A percentile compares a stretch with the other conserved stretches of the same genome.
Evolutionary conservation across 2,888 invertebrate genomes (phyloP).

Genomic region (Criorhina ranunculi): DNA sequence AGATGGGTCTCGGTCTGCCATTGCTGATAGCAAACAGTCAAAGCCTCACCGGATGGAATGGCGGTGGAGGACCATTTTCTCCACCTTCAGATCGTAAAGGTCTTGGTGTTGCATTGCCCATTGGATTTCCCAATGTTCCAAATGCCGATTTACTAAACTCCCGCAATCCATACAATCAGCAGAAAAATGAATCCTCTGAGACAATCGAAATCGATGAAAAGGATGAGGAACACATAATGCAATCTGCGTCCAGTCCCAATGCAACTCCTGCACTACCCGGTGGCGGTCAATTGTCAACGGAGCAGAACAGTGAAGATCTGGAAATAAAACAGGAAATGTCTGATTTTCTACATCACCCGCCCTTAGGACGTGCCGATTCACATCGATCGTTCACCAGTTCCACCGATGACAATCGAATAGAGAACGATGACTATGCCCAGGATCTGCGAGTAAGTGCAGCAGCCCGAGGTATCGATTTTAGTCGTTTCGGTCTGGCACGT

Average conservation of each 20-base stretch:
- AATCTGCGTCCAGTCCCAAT: constrained; percentile 77
- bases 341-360: constrained; percentile 82
- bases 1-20: constrained; percentile 83
- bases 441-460: constrained; percentile 81
- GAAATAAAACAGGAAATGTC: constrained; percentile 83
- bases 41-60: constrained; percentile 82
- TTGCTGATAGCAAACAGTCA: constrained; percentile 82
- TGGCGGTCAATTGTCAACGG: constrained; percentile 37
- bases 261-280: constrained; percentile 52
- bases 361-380: constrained; percentile 80
- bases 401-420: constrained; percentile 81
- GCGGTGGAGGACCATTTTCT: constrained; percentile 81
- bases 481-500: constrained; percentile 80
- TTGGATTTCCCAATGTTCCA: constrained; percentile 77
- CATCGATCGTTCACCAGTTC: constrained; percentile 82
- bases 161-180: constrained; percentile 52
- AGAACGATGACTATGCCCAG: constrained; percentile 82
- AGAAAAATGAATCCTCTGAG: constrained; percentile 50
- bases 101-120: constrained; percentile 81
- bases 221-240: constrained; percentile 79
- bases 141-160: constrained; percentile 52
- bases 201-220: constrained; percentile 72
- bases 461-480: constrained; percentile 80
- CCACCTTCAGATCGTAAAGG: constrained; percentile 80
- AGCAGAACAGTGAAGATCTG: constrained; percentile 79